A percentile compares a stretch with the other conserved stretches of the same genome.
phyloP scores from a whole-genome alignment of 2,888 invertebrate genomes.

The Ennomos quercinarius region DNA sequence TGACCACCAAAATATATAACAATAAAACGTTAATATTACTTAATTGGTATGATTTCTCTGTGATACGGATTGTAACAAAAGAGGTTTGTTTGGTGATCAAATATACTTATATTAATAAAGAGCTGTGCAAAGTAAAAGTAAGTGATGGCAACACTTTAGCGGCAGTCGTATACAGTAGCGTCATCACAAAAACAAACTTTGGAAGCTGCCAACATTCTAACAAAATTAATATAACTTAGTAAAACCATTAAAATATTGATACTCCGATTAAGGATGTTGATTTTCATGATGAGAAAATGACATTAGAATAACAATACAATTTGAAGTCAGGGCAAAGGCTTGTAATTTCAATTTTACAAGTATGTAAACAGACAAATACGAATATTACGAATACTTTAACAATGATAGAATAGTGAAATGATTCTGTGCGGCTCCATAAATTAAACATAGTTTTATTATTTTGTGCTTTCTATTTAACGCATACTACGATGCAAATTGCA shows the following conservation, averaged over 20 bases:
- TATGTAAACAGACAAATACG: too few species aligned
- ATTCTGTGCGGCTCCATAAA: slow-evolving; percentile 3
- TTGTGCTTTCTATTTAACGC: slow-evolving; percentile 52
- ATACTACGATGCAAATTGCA: slow-evolving; percentile 11
- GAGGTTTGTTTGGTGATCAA: slow-evolving; percentile 6
- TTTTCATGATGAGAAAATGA: not conserved
- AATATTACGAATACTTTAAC: too few species aligned
- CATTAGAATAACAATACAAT: not conserved
- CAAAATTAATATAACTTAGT: slow-evolving; percentile 31
- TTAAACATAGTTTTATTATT: slow-evolving; percentile 33
- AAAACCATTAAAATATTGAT: not conserved
- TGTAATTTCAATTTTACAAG: too few species aligned
- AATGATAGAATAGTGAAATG: not conserved
- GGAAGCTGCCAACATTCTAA: not conserved
- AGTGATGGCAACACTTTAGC: slow-evolving; percentile 41
- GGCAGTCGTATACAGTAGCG: slow-evolving; percentile 47
- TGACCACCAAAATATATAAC: slow-evolving; percentile 16
- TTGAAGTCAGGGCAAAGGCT: not conserved
- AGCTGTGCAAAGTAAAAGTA: not conserved
- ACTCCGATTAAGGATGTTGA: slow-evolving; percentile 1
- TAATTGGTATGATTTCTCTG: too few species aligned
- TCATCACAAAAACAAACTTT: slow-evolving; percentile 28
- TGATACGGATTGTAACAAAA: too few species aligned
- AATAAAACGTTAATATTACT: too few species aligned
- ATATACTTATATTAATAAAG: slow-evolving; percentile 6